phyloP scores from a whole-genome alignment of 2,888 invertebrate genomes.

The Peribatodes rhomboidaria region DNA sequence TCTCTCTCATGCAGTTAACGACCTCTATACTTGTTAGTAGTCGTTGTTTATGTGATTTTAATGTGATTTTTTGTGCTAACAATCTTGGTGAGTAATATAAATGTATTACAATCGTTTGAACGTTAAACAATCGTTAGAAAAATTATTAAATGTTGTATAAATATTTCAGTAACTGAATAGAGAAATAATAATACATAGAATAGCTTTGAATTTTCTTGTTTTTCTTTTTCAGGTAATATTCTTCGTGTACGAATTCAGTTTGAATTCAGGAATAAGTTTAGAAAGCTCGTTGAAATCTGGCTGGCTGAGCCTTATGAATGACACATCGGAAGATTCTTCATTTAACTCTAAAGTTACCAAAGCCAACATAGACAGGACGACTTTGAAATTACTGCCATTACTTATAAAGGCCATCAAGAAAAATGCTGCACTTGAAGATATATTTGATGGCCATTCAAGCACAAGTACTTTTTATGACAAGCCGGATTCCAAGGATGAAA shows the following conservation, averaged over 20 bases:
- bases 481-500: slow-evolving; percentile 52
- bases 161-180: background rate
- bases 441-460: slow-evolving; percentile 62
- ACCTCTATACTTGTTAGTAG: too few species aligned
- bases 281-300: slow-evolving; percentile 51
- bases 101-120: too few species aligned
- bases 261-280: slow-evolving; percentile 53
- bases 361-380: slow-evolving; percentile 59
- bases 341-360: slow-evolving; percentile 60
- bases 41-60: background rate
- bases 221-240: slow-evolving; percentile 71
- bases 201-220: too few species aligned
- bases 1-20: too few species aligned
- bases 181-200: too few species aligned
- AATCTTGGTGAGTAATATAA: slow-evolving; percentile 2
- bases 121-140: too few species aligned
- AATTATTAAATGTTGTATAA: too few species aligned
- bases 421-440: slow-evolving; percentile 64
- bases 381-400: slow-evolving; percentile 68
- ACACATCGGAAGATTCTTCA: slow-evolving; percentile 52
- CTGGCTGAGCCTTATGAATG: slow-evolving; percentile 68
- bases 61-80: background rate
- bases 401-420: slow-evolving; percentile 70
- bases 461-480: slow-evolving; percentile 52
- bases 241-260: slow-evolving; percentile 71